These are phyloP conservation scores for Drosophila tani DNA, from an alignment of 1,140 invertebrate genomes.

Conservation along the genomic window DNA sequence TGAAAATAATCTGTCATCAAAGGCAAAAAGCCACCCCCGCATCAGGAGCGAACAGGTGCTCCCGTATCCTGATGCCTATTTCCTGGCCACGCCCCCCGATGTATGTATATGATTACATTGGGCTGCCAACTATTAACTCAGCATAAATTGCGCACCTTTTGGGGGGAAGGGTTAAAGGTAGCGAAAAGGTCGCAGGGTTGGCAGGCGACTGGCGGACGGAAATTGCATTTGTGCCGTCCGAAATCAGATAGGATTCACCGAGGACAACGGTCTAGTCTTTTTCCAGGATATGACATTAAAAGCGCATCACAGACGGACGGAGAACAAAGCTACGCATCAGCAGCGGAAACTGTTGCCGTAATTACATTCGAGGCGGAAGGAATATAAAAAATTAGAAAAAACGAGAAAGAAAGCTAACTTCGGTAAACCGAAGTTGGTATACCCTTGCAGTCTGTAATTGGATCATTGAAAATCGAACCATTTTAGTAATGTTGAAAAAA, in stretches of 20 bases:
- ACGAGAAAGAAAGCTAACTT: no score
- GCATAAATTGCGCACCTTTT: conserved; percentile 63
- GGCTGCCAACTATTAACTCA: conserved; percentile 79
- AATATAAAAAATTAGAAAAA: conserved; percentile 7
- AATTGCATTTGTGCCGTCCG: conserved; percentile 79
- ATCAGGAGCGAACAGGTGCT: conserved; percentile 56
- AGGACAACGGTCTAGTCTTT: conserved; percentile 25
- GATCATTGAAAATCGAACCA: no score
- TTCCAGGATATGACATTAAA: conserved; percentile 77
- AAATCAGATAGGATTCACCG: conserved; percentile 74
- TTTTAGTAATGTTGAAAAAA: no score
- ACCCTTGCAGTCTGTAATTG: no score
- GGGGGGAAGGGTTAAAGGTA: conserved; percentile 41
- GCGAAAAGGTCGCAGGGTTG: conserved; percentile 30
- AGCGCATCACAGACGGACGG: conserved; percentile 61
- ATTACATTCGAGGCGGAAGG: conserved; percentile 59
- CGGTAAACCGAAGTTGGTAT: no score
- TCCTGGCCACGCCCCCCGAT: conserved; percentile 7
- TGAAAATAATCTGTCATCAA: conserved; percentile 85
- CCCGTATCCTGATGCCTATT: conserved; percentile 10
- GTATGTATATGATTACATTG: conserved; percentile 39
- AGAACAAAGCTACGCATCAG: conserved; percentile 20
- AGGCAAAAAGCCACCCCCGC: conserved; percentile 49
- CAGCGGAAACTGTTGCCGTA: conserved; percentile 74
- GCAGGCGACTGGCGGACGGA: conserved; percentile 47